Base-by-base conservation (phyloP, 2,113 vertebrate species). In the Hydrolagus affinis region DNA sequence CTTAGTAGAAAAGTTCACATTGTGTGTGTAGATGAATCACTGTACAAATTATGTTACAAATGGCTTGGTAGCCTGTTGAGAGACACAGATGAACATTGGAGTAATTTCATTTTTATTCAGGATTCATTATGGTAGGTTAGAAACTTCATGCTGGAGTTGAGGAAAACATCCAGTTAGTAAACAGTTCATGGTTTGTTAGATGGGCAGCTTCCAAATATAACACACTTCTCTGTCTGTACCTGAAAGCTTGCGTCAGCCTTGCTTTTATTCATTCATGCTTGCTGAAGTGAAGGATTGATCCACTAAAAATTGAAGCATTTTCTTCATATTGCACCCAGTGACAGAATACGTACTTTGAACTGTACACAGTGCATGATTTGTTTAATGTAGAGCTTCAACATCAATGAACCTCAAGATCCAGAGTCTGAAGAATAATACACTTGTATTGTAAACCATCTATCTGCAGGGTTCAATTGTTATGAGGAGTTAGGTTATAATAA, bases 91-190 rank as follows among this genome's bases (percentile, higher is more conserved):
- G 77, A 30, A 64, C 23, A 66, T 25, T 28, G 56, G 19, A 8
- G 64, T 83, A 30, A 64, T 30, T 83, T 23, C 21, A 23, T 83
- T 28, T 83, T 19, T 76, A 62, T 83, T 21, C 17, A 83, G 62
- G 60, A 83, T 66, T 83, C 25, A 30, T 10, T 64, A 59, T 83
- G n/a, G 23, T 62, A 64, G 77, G 60, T 83, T 83, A 25, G 14
- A 30, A 23, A 9, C 30, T 77, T 60, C 21, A 57, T 25, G 21
- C 56, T 77, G 77, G n/a, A 64, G 77, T 57, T 83, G 77, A 30
- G 44, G 44, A 44, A 44, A 30, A 30, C 23, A 14, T 66, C 77
- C 23, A 28, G 44, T 66, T 83, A 83, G 77, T 23, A 83, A 66
- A 25, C 19, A 30, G 25, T 21, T 83, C 60, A 83, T 4, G 25